Percentiles rank a stretch among this genome's conserved stretches.
phyloP scores from a whole-genome alignment of 2,113 vertebrate genomes.

The Cephalopterus ornatus region DNA sequence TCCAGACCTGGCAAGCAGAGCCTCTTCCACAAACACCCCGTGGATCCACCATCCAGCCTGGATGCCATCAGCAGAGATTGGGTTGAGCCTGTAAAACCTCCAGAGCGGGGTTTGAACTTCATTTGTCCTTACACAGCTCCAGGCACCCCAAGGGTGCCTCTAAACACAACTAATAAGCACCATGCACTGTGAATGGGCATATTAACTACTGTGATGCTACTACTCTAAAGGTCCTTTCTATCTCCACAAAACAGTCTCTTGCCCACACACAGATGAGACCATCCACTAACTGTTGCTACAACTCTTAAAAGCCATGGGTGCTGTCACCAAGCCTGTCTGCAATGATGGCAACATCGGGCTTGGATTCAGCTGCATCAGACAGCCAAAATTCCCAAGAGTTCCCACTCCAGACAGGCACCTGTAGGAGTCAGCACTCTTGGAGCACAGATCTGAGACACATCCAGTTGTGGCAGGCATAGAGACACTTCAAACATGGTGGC shows the following conservation, averaged over 20 bases:
- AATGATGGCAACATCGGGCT: background rate
- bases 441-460: rapidly evolving
- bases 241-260: background rate
- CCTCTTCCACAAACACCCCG: background rate
- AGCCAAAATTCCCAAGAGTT: background rate
- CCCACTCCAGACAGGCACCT: background rate
- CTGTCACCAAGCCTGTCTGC: background rate
- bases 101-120: background rate
- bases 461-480: background rate
- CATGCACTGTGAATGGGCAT: background rate
- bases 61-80: background rate
- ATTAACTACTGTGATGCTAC: background rate
- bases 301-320: background rate
- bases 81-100: background rate
- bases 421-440: background rate
- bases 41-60: background rate
- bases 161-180: conserved; percentile 26
- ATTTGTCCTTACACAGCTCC: background rate
- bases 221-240: conserved; percentile 12
- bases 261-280: background rate
- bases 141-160: background rate
- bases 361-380: background rate
- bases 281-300: background rate
- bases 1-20: background rate
- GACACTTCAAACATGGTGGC: background rate